Evolutionary conservation across 64 coral and sea anemone species (phyloP).

Genomic region (Actinia equina): DNA sequence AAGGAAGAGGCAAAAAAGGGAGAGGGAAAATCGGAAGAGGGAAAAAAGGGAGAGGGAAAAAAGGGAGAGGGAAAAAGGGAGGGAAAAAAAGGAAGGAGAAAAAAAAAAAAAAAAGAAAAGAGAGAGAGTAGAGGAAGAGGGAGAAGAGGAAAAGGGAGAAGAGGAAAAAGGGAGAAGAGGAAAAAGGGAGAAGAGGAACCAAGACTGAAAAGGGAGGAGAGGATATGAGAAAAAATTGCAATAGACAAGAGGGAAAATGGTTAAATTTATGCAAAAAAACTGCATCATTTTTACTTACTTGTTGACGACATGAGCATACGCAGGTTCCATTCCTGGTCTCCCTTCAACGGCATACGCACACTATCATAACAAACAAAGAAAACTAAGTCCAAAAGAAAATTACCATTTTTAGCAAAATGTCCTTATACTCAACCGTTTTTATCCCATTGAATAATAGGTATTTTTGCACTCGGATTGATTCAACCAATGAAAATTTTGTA

Average conservation of each 20-base stretch:
- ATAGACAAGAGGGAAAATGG: background rate
- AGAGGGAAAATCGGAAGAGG: background rate
- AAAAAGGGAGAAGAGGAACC: no score
- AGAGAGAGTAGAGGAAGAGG: background rate
- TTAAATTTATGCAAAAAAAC: no score
- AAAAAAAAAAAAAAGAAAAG: background rate
- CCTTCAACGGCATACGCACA: constrained; percentile 57
- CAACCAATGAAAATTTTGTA: no score
- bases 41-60: background rate
- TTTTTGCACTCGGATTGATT: no score
- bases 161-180: background rate
- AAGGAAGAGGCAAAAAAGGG: background rate
- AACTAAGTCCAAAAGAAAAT: background rate
- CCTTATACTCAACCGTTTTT: no score
- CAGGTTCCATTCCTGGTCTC: constrained; percentile 27
- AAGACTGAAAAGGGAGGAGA: no score
- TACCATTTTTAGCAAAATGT: no score
- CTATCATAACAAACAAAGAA: background rate
- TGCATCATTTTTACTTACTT: constrained; percentile 27
- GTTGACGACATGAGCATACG: constrained; percentile 25
- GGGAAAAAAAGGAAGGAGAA: background rate
- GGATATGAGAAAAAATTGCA: background rate
- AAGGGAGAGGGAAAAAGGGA: background rate
- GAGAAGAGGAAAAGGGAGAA: background rate
- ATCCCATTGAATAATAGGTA: no score